These are phyloP conservation scores for Marronus borbonicus DNA, from an alignment of 2,888 invertebrate species.

Conservation along the genomic window DNA sequence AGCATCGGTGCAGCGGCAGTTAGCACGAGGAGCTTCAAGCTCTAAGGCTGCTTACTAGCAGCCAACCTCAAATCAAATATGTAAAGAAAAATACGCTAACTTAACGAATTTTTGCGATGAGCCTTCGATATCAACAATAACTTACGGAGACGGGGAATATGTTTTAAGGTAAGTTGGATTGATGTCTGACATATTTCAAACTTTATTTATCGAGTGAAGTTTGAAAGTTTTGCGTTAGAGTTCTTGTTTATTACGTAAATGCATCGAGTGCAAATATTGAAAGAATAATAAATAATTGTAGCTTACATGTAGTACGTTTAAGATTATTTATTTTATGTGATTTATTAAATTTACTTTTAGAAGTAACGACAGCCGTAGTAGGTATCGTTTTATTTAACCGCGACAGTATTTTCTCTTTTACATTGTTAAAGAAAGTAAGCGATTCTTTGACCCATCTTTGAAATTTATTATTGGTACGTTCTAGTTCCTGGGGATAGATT, in stretches of 20 bases:
- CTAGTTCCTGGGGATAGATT: background rate
- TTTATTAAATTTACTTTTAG: no score
- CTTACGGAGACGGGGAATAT: constrained; percentile 40
- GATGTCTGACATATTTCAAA: background rate
- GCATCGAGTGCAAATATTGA: background rate
- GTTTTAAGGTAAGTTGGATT: constrained; percentile 47
- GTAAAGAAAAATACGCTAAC: constrained; percentile 55
- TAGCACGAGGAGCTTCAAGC: constrained; percentile 66
- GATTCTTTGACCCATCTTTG: constrained; percentile 58
- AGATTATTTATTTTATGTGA: no score
- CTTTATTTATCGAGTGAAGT: background rate
- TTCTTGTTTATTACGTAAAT: background rate
- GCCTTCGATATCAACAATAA: constrained; percentile 47
- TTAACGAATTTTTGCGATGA: constrained; percentile 42
- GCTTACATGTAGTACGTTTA: no score
- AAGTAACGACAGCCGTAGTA: no score
- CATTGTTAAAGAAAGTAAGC: no score
- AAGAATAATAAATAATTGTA: no score
- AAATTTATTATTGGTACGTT: constrained; percentile 14
- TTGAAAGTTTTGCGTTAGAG: background rate
- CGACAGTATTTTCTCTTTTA: no score
- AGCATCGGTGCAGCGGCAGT: constrained; percentile 68
- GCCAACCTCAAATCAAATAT: constrained; percentile 40
- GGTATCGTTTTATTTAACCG: no score
- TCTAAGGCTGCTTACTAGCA: constrained; percentile 56